phyloP scores from a whole-genome alignment of 2,888 invertebrate species.

The Dendrolimus pini region DNA sequence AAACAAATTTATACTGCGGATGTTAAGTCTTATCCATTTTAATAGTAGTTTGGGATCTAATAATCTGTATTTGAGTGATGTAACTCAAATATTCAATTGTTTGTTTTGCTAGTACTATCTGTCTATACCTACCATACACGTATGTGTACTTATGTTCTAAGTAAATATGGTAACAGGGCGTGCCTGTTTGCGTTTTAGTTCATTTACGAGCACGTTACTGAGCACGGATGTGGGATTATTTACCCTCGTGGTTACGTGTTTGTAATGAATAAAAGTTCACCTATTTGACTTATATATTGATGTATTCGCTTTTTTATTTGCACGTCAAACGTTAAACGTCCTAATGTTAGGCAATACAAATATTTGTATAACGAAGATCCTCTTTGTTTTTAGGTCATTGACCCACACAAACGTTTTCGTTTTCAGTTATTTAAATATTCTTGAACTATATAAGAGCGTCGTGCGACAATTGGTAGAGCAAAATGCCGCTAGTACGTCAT shows the following conservation, averaged over 20 bases:
- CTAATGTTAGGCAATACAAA: conserved; percentile 21
- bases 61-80: conserved; percentile 58
- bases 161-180: conserved; percentile 47
- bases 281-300: conserved; percentile 18
- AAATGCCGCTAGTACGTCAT: conserved; percentile 52
- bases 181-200: conserved; percentile 47
- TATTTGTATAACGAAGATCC: conserved; percentile 18
- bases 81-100: conserved; percentile 47
- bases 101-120: conserved; percentile 36
- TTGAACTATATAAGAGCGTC: conserved; percentile 38
- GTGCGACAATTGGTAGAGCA: conserved; percentile 46
- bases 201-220: conserved; percentile 46
- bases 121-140: conserved; percentile 32
- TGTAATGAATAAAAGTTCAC: conserved; percentile 23
- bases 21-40: no score
- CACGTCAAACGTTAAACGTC: conserved; percentile 6
- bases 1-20: no score
- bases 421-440: conserved; percentile 43
- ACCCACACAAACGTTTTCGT: conserved; percentile 27
- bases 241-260: conserved; percentile 35
- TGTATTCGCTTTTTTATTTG: conserved; percentile 4
- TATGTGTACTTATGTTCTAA: conserved; percentile 31
- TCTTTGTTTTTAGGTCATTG: conserved; percentile 33
- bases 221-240: conserved; percentile 42
- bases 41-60: conserved; percentile 28